Evolutionary conservation across 2,113 vertebrate species (phyloP).

Genomic region (Tichodroma muraria): DNA sequence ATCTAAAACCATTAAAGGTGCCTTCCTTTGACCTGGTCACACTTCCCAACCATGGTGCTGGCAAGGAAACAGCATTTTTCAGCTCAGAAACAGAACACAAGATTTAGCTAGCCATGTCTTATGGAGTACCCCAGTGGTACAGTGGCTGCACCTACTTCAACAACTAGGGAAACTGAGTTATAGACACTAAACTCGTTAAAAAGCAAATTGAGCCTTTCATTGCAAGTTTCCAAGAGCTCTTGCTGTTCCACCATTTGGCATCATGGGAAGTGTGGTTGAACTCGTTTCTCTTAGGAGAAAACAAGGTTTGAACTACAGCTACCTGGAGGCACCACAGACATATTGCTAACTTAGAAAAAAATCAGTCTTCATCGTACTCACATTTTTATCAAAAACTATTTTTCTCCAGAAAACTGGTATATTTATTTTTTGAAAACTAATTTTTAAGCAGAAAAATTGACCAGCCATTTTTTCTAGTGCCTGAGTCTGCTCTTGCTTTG

Average conservation of each 20-base stretch:
- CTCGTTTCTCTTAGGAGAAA: neutral
- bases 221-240: neutral
- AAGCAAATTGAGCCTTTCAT: neutral
- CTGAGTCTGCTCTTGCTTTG: neutral
- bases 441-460: constrained; percentile 4
- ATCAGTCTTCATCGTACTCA: neutral
- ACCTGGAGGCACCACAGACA: neutral
- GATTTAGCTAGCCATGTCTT: neutral
- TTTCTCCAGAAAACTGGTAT: neutral
- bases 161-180: neutral
- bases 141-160: neutral
- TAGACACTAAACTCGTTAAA: neutral
- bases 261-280: neutral
- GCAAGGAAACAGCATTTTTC: neutral
- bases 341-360: neutral
- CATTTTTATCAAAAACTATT: neutral
- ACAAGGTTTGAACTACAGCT: neutral
- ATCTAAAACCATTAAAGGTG: neutral
- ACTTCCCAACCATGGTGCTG: neutral
- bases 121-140: neutral
- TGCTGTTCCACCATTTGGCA: neutral
- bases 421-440: constrained; percentile 10
- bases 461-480: neutral
- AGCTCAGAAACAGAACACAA: neutral
- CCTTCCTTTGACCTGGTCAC: neutral